Evolutionary conservation across 2,797 vertebrate genomes (phyloP), one percentile per base, ranked within the genome.

Genomic region (Linurgus olivaceus): DNA sequence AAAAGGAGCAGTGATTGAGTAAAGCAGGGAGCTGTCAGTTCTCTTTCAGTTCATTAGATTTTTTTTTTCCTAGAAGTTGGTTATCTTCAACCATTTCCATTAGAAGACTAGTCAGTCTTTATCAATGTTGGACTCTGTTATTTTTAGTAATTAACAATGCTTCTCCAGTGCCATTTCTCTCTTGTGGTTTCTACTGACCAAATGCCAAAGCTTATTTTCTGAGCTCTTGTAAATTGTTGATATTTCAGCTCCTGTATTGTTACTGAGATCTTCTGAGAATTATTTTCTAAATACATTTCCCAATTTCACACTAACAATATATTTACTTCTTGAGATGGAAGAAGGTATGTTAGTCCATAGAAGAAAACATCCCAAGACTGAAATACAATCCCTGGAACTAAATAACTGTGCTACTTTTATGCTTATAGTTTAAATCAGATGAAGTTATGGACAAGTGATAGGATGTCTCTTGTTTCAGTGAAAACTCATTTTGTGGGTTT

Each of bases 41-140:
- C 90, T 96, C 37, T 70, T 70, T 55, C 95, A 92, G 90, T 97
- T 95, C 11, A 38, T 70, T 73, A 83, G 91, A 47, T 62, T 33
- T 23, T 90, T 66, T 91, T 63, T 74, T 95, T 48, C 95, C 97
- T 97, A 93, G 66, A 97, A 97, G 83, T 94, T 62, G 70, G 15
- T 88, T 86, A 86, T 70, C 74, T 93, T 95, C 81, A 80, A 35
- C 76, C 51, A 3, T 93, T 92, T 77, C 76, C 40, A 44, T 93
- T 52, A 82, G 75, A 80, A 66, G 52, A 23, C 23, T 4, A 33
- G 37, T 61, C 52, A 88, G 54, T 77, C 80, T 84, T 96, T 55
- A 85, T 96, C 48, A 31, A 57, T 83, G 28, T 67, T 96, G 85
- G 78, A 52, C 26, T 93, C 35, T 82, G 31, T 33, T 51, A 68